Evolutionary conservation across 2,113 vertebrate species (phyloP).

Genomic region (Hiodon alosoides): DNA sequence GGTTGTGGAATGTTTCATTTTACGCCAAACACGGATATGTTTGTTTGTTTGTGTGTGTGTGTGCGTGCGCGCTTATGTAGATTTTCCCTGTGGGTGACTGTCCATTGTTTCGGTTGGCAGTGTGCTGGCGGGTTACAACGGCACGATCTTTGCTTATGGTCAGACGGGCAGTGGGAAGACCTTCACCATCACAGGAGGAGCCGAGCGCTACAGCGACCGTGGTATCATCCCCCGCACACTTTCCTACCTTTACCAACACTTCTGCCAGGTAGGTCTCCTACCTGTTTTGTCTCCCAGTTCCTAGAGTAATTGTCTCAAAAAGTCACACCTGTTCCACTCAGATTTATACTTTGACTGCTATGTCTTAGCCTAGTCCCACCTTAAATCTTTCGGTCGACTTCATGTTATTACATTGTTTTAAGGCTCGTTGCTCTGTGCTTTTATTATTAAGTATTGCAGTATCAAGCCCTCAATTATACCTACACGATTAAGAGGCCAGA

Average conservation of each 20-base stretch:
- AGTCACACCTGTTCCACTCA: not conserved
- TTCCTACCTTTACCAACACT: conserved; percentile 77
- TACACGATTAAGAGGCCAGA: too few relatives aligned
- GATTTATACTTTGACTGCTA: not conserved
- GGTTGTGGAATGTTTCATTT: too few relatives aligned
- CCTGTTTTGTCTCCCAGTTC: not conserved
- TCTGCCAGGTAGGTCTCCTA: conserved; percentile 64
- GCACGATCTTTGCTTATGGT: conserved; percentile 93
- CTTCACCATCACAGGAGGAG: conserved; percentile 92
- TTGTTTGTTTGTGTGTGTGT: too few relatives aligned
- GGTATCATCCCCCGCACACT: conserved; percentile 90
- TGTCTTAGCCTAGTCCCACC: too few relatives aligned
- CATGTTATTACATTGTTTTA: too few relatives aligned
- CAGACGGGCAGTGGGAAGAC: conserved; percentile 97
- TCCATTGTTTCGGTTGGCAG: conserved; percentile 51
- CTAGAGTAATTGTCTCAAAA: not conserved
- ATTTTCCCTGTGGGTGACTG: not conserved
- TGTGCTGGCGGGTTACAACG: conserved; percentile 85
- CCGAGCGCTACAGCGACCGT: conserved; percentile 78
- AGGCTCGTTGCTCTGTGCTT: not conserved
- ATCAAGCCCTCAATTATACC: too few relatives aligned
- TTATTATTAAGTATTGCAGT: too few relatives aligned
- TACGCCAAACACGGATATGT: too few relatives aligned
- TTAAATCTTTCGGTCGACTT: too few relatives aligned
- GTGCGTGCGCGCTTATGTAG: too few relatives aligned